phyloP scores from a whole-genome alignment of 2,888 invertebrate species.

The Caenorhabditis plicata region DNA sequence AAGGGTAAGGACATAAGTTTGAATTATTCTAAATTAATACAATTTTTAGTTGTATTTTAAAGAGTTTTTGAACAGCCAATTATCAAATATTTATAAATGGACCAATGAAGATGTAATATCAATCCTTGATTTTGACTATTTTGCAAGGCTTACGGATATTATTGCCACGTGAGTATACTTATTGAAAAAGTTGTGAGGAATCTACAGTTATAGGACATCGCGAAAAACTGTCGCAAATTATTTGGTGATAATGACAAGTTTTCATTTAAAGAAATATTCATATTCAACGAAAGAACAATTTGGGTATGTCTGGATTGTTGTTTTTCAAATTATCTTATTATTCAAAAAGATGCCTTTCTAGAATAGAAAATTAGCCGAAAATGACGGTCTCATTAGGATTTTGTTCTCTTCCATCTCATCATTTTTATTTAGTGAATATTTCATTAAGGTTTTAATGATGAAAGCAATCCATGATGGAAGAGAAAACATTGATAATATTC shows the following conservation, averaged over 20 bases:
- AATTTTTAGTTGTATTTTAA: slow-evolving; percentile 28
- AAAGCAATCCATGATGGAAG: too few relatives aligned
- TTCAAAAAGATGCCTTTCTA: too few relatives aligned
- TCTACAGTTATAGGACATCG: slow-evolving; percentile 12
- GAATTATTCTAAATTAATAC: background rate
- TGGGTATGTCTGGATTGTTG: slow-evolving; percentile 14
- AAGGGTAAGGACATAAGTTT: slow-evolving; percentile 4
- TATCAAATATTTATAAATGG: slow-evolving; percentile 38
- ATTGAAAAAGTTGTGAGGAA: background rate
- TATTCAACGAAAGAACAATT: slow-evolving; percentile 33
- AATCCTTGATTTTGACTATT: slow-evolving; percentile 38
- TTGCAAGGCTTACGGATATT: slow-evolving; percentile 26
- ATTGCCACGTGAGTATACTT: slow-evolving; percentile 13
- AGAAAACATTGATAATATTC: too few relatives aligned
- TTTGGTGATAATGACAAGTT: slow-evolving; percentile 26
- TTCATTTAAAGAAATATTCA: slow-evolving; percentile 36
- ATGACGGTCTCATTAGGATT: too few relatives aligned
- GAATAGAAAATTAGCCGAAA: too few relatives aligned
- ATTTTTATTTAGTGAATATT: too few relatives aligned
- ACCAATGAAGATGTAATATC: slow-evolving; percentile 32
- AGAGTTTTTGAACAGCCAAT: slow-evolving; percentile 38
- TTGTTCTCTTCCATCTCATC: too few relatives aligned
- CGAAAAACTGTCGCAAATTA: slow-evolving; percentile 37
- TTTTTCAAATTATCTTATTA: background rate
- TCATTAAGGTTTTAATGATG: too few relatives aligned